Base-by-base conservation (phyloP, 2,888 invertebrate genomes). In the Parthenolecanium corni region DNA sequence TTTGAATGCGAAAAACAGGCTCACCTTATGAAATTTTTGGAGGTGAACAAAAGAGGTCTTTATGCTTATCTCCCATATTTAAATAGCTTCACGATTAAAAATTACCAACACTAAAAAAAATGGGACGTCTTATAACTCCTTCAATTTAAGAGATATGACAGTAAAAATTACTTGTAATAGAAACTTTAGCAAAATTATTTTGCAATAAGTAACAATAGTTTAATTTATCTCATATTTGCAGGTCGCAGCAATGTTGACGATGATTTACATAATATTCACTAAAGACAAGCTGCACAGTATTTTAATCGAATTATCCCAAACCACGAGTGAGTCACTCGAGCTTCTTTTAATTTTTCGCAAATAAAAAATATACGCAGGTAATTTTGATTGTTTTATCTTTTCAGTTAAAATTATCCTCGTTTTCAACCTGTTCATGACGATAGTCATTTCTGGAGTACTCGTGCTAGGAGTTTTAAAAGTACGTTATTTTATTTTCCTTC, bases 341-440 rank as follows among this genome's bases (percentile, higher is more conserved):
- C 5, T 16, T 44, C 4, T 31, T 6, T 4, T 6, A 44, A 16
- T 44, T 44, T 44, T 44, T 6, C 18, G 51, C 6, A 3, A 53
- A 53, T 40, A 31, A 53, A n/a, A n/a, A 52, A 9, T 24, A 52
- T 21, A 52, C 21, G 21, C n/a, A 16, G 18, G 6, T 36, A 44
- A 54, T 1, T 16, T 12, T 14, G 12, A 20, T 53, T 46, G 47
- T 65, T 62, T 66, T 64, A 69, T 69, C 67, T 64, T 81, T 81
- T 67, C 78, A 79, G 84, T 87, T 65, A 83, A 83, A 76, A 85
- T 89, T 67, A 86, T 90, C 69, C 76, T 89, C 66, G 82, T 83
- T 11, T 79, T 89, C 68, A 89, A 88, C 74, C 77, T 89, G 64
- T 81, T 82, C 69, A 88, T 90, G 82, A 89, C 89, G 4, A 84